A percentile compares a stretch with the other conserved stretches of the same genome.
phyloP scores from a whole-genome alignment of 2,797 vertebrate genomes.

The Synaphobranchus kaupii region DNA sequence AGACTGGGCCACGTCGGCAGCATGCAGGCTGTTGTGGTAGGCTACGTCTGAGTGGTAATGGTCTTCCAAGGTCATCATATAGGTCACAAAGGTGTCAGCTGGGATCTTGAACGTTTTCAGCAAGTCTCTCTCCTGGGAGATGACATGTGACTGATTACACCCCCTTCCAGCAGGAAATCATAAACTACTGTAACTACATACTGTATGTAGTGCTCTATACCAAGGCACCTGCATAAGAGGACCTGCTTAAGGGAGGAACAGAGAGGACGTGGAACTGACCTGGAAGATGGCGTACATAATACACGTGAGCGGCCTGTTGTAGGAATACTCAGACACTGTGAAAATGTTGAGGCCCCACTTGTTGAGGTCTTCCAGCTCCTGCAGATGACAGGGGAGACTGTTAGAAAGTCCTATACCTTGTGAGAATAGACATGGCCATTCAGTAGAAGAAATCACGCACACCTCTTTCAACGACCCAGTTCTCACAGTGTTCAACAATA shows the following conservation, averaged over 20 bases:
- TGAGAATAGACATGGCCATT: not conserved
- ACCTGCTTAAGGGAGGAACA: not conserved
- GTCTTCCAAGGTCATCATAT: constrained; percentile 98
- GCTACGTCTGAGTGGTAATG: constrained; percentile 96
- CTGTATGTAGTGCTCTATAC: not conserved
- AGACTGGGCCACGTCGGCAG: constrained; percentile 95
- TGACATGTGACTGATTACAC: not conserved
- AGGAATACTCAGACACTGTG: constrained; percentile 90
- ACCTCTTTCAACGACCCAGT: not conserved
- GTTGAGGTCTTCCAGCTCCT: constrained; percentile 96
- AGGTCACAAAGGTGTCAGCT: constrained; percentile 89
- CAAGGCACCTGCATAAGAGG: not conserved
- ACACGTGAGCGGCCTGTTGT: constrained; percentile 91
- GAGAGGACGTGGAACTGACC: constrained; percentile 66
- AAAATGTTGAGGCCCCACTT: constrained; percentile 99
- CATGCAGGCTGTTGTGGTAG: constrained; percentile 97
- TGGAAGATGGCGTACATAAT: constrained; percentile 99
- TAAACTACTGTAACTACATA: not conserved
- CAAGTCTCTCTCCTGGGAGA: constrained; percentile 86
- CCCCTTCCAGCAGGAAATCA: too few relatives aligned
- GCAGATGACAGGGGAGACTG: constrained; percentile 33
- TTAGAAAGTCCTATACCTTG: not conserved
- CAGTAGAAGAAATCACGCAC: too few relatives aligned
- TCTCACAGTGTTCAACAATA: not conserved
- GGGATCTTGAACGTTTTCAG: constrained; percentile 96